Evolutionary conservation across 2,113 vertebrate species (phyloP), one percentile per base, ranked within the genome.

Genomic region (Pyrgilauda ruficollis): DNA sequence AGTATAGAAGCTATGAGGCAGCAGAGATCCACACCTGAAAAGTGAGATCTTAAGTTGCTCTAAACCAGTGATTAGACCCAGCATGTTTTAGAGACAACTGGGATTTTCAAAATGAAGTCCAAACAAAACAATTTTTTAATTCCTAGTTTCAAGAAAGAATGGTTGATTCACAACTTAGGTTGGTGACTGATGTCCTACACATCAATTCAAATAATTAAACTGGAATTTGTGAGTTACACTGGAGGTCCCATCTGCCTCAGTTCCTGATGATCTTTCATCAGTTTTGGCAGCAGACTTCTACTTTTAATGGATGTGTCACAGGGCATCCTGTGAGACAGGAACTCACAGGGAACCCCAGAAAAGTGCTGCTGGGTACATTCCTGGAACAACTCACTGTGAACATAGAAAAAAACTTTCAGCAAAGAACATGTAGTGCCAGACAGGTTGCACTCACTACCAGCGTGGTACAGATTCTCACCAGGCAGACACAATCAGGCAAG

Each of bases 341-440:
- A 86, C 43, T 44, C 44, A 50, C 31, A 68, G 77, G 53, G 58
- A 93, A 77, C 64, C 49, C 67, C 80, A 59, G 53, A 47, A 70
- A 84, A 84, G 46, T 33, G 30, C 18, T 0, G 0, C 56, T 50
- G 10, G 53, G 20, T 26, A 53, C 0, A 0, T 41, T 78, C 50
- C 64, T 46, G 37, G n/a, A 46, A 81, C 28, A 74, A 59, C 43
- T 62, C 63, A 35, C 30, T 50, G 22, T 35, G n/a, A 41, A 37
- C 2, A 41, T 7, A 75, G 77, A 39, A 84, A 52, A 84, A 77
- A 47, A 47, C 21, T 37, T 37, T n/a, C 56, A 83, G 46, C 47
- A 67, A 53, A 82, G 55, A 63, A 44, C 19, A 43, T 3, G 23
- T 7, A 43, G 47, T 46, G 84, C 41, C 68, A 69, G 63, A 47